Percentiles rank a stretch among this genome's conserved stretches.
These are phyloP conservation scores for Piliocolobus tephrosceles DNA, from an alignment of 2,113 vertebrate genomes.

Conservation along the genomic window DNA sequence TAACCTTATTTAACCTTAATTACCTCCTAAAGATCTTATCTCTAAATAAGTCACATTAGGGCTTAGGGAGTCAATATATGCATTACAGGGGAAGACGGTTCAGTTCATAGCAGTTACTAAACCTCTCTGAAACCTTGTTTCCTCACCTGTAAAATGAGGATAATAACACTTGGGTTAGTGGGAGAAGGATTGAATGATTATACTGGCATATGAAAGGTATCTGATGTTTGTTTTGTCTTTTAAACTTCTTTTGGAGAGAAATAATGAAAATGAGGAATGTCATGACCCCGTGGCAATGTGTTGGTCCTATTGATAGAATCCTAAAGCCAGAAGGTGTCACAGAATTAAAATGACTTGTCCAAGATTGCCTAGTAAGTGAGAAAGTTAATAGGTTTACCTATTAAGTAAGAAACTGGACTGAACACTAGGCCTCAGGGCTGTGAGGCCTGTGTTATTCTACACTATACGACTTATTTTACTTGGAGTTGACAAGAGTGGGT, in stretches of 20 bases:
- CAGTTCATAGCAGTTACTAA: not conserved
- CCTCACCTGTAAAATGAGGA: not conserved
- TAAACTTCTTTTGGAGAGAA: not conserved
- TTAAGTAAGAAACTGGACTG: not conserved
- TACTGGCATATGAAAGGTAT: not conserved
- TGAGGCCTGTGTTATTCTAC: not conserved
- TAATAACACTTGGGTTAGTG: not conserved
- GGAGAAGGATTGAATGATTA: not conserved
- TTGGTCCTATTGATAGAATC: not conserved
- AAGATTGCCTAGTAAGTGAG: not conserved
- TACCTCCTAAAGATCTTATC: not conserved
- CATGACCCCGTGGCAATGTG: not conserved
- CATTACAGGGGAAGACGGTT: not conserved
- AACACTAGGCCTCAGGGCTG: not conserved
- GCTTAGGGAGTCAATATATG: not conserved
- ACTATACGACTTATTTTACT: not conserved
- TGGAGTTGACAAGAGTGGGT: constrained; percentile 24
- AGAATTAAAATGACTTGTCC: not conserved
- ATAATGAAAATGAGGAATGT: not conserved
- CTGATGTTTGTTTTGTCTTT: not conserved
- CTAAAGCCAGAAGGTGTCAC: not conserved
- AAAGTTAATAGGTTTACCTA: not conserved
- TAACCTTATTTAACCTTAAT: not conserved
- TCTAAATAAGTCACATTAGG: not conserved
- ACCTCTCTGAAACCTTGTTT: not conserved